Evolutionary conservation across 2,888 invertebrate genomes (phyloP), one percentile per base, ranked within the genome.

Genomic region (Euphydryas editha): DNA sequence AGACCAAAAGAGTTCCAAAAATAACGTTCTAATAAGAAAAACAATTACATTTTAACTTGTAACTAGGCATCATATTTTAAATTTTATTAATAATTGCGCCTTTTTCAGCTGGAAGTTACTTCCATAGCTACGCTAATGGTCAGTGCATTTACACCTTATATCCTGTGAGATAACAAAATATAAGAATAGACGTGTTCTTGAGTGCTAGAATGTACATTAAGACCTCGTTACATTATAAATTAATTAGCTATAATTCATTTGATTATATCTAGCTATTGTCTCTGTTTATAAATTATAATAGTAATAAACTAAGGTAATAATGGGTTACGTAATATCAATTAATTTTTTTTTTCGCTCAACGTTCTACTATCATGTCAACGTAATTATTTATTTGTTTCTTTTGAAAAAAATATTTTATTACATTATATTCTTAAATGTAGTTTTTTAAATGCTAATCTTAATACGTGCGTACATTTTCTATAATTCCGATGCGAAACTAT

Each of bases 151-250:
- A 21, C 10, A 15, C 30, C 58, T 46, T 51, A 63, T 30, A 30
- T 42, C 42, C 13, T 42, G 6, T 69, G 72, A 71, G 72, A 69
- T 66, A 71, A 71, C 72, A 62, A 73, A 62, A 70, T 62, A 62
- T 68, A 61, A 65, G 59, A 67, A 70, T 63, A 55, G 65, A 51
- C 36, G 18, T 42, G 59, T 60, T 60, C 44, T 60, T 62, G 49
- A 65, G 60, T 65, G 62, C 54, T 70, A 69, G 67, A 73, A 61
- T 58, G 54, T 59, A 20, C 51, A 51, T 57, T 57, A 57, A 64
- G 58, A 24, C 39, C 56, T 24, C 56, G 42, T 55, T 60, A 51
- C 17, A 64, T 37, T 57, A 47, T 6, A 42, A 30, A 60, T 56
- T 49, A 56, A 61, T 61, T 20, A 3, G 7, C 7, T 51, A 54